Evolutionary conservation across 2,888 invertebrate species (phyloP).

Genomic region (Pogonocherus hispidulus): DNA sequence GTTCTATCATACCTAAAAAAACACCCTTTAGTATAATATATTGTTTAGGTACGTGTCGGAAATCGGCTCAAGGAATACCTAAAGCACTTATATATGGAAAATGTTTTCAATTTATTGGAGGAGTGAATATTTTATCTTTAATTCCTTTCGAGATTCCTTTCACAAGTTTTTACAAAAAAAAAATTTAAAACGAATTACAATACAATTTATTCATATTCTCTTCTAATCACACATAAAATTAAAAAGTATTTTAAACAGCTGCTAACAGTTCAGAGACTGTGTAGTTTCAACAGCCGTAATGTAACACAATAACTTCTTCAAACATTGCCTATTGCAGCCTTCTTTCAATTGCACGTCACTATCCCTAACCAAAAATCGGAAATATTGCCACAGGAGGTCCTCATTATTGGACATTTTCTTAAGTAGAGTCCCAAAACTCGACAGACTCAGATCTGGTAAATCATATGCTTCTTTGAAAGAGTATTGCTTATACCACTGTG

Average conservation of each 20-base stretch:
- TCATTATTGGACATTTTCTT: conserved; percentile 72
- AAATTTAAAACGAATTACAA: conserved; percentile 5
- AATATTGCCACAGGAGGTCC: conserved; percentile 66
- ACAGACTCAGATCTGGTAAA: conserved; percentile 73
- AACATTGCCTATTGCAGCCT: conserved; percentile 53
- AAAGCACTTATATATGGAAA: too few species aligned
- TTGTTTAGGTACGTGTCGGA: too few species aligned
- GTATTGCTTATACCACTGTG: conserved; percentile 82
- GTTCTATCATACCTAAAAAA: too few species aligned
- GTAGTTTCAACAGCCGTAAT: conserved; percentile 46
- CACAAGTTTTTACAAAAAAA: too few species aligned
- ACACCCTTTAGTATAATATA: too few species aligned
- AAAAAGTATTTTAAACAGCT: background rate
- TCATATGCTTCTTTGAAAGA: conserved; percentile 78
- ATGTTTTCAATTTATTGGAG: too few species aligned
- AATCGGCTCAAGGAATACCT: too few species aligned
- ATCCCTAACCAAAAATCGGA: conserved; percentile 49
- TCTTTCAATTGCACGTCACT: conserved; percentile 47
- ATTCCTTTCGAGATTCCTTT: too few species aligned
- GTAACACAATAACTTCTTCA: conserved; percentile 50
- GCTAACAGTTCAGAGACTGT: conserved; percentile 34
- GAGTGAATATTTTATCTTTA: too few species aligned
- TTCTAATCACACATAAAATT: background rate
- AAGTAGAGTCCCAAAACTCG: conserved; percentile 75
- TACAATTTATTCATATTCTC: background rate